Conservation (phyloP, 2,888 invertebrate genomes). For the Chirona hameri region DNA sequence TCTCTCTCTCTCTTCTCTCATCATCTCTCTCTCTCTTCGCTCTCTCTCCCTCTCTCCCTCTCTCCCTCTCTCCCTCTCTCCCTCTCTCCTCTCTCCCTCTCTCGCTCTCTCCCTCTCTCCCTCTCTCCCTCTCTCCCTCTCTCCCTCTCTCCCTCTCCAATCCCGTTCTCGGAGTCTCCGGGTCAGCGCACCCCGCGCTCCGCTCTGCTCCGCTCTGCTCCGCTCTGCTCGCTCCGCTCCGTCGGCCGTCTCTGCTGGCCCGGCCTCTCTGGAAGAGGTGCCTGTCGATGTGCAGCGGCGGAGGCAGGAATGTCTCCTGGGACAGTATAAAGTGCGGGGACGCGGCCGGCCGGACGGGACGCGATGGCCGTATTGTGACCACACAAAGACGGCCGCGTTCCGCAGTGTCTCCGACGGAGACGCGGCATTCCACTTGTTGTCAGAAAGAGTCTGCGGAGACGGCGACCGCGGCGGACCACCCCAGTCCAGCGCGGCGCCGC, state of each 20-base stretch:
- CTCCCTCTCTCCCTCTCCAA: background rate
- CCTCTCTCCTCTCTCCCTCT: background rate
- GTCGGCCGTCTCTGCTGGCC: background rate
- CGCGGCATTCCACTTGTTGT: conserved; percentile 1
- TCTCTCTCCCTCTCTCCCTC: too few relatives aligned
- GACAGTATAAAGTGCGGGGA: background rate
- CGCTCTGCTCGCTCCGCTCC: background rate
- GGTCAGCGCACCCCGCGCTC: too few relatives aligned
- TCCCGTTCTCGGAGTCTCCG: background rate
- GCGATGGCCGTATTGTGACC: background rate
- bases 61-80: too few relatives aligned
- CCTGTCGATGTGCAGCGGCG: background rate
- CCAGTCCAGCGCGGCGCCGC: background rate
- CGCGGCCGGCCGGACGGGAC: background rate
- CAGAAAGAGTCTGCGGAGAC: background rate
- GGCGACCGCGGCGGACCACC: background rate
- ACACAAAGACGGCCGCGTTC: background rate
- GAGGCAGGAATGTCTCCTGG: background rate
- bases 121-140: background rate
- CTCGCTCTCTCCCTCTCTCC: background rate
- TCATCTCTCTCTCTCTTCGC: too few relatives aligned
- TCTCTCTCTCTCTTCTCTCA: too few relatives aligned
- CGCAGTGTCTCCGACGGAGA: background rate
- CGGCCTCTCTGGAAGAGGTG: background rate
- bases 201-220: too few relatives aligned